Evolutionary conservation across 2,888 invertebrate genomes (phyloP).

Genomic region (Cylindroiulus punctatus): DNA sequence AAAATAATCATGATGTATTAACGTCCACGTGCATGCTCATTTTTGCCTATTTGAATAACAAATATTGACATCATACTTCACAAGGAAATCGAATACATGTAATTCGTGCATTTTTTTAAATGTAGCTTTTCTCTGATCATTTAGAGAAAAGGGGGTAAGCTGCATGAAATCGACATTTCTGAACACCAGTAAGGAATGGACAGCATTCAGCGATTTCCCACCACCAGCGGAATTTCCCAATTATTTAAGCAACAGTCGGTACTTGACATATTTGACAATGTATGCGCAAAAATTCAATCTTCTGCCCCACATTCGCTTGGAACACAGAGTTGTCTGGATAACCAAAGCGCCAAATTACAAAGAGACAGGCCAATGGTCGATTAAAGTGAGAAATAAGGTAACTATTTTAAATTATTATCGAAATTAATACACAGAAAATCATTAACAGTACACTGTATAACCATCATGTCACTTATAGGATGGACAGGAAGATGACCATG

Average conservation of each 20-base stretch:
- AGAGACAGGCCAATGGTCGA: slow-evolving; percentile 56
- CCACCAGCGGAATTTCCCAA: slow-evolving; percentile 66
- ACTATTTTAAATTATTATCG: background rate
- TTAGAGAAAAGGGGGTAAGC: slow-evolving; percentile 53
- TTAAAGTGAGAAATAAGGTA: slow-evolving; percentile 55
- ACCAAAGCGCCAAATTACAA: slow-evolving; percentile 49
- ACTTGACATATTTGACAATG: slow-evolving; percentile 63
- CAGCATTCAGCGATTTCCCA: slow-evolving; percentile 65
- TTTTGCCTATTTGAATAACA: too few species aligned
- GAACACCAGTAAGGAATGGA: slow-evolving; percentile 64
- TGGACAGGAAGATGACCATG: background rate
- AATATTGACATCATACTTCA: too few species aligned
- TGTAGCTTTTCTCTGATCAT: background rate
- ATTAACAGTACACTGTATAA: background rate
- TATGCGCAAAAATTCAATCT: slow-evolving; percentile 64
- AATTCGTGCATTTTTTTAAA: too few species aligned
- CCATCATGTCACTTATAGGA: background rate
- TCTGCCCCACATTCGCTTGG: slow-evolving; percentile 62
- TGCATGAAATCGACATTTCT: slow-evolving; percentile 57
- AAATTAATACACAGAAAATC: background rate
- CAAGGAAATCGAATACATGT: too few species aligned
- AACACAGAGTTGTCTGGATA: slow-evolving; percentile 56
- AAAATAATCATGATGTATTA: too few species aligned
- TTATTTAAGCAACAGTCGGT: slow-evolving; percentile 66
- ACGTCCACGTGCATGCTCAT: too few species aligned